A percentile compares a stretch with the other conserved stretches of the same genome.
phyloP scores from a whole-genome alignment of 2,113 vertebrate species.

The Sturnira hondurensis region DNA sequence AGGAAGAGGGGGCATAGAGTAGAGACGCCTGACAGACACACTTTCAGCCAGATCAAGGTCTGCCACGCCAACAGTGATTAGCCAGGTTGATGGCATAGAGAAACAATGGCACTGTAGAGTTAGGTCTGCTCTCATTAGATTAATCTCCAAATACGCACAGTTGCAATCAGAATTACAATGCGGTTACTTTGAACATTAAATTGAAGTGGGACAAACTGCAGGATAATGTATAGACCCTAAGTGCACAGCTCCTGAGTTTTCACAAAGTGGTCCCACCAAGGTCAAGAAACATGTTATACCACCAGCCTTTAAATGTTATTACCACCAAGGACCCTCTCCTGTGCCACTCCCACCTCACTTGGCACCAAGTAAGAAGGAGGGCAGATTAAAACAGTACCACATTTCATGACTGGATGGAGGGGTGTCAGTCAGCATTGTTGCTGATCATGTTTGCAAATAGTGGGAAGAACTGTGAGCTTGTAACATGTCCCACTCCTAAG shows the following conservation, averaged over 20 bases:
- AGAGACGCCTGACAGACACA: background rate
- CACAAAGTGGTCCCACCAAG: background rate
- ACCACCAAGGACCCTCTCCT: background rate
- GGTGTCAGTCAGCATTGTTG: background rate
- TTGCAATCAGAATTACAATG: background rate
- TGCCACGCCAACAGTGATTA: accelerated
- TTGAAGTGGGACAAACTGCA: background rate
- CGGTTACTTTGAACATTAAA: background rate
- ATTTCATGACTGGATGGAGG: background rate
- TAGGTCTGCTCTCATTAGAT: background rate
- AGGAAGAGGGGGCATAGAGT: background rate
- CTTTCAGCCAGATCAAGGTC: background rate
- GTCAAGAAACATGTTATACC: background rate
- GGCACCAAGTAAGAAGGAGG: background rate
- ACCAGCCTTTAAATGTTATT: too few species aligned
- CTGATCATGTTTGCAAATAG: background rate
- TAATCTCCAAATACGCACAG: background rate
- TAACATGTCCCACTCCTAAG: background rate
- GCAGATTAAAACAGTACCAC: accelerated
- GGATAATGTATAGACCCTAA: background rate
- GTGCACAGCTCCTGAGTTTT: background rate
- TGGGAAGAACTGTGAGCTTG: background rate
- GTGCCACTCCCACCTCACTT: background rate
- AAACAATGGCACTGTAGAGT: background rate
- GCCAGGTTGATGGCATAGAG: background rate